phyloP scores from a whole-genome alignment of 2,797 vertebrate species.

The Smutsia gigantea region DNA sequence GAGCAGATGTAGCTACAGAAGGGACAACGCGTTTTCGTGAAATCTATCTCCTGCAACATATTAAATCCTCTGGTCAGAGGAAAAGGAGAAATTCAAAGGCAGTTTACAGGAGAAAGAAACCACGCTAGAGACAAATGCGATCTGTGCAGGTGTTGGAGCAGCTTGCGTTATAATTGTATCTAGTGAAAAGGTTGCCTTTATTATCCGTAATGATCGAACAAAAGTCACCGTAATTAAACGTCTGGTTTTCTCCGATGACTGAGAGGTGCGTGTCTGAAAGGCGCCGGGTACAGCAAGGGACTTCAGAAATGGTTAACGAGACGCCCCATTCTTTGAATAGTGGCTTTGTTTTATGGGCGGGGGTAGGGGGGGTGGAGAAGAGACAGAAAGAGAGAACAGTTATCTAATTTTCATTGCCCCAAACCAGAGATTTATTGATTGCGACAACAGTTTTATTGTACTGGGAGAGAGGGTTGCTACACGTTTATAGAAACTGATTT shows the following conservation, averaged over 20 bases:
- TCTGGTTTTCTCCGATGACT: conserved; percentile 76
- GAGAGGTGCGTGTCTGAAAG: conserved; percentile 75
- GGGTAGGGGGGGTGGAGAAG: not conserved
- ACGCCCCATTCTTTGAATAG: conserved; percentile 75
- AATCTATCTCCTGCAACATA: conserved; percentile 81
- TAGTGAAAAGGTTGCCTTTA: conserved; percentile 77
- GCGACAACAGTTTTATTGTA: conserved; percentile 78
- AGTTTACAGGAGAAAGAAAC: conserved; percentile 64
- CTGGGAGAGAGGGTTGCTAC: conserved; percentile 28
- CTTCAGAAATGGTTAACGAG: conserved; percentile 79
- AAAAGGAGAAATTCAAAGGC: conserved; percentile 73
- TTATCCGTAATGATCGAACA: conserved; percentile 75
- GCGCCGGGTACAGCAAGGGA: conserved; percentile 50
- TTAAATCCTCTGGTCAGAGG: conserved; percentile 79
- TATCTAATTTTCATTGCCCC: conserved; percentile 79
- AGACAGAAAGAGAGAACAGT: conserved; percentile 59
- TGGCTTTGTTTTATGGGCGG: conserved; percentile 71
- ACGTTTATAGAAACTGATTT: conserved; percentile 74
- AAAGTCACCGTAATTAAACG: conserved; percentile 80
- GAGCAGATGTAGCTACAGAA: conserved; percentile 87
- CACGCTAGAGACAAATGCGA: conserved; percentile 70
- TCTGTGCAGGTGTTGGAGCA: conserved; percentile 78
- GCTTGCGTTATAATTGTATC: conserved; percentile 79
- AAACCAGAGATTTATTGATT: conserved; percentile 77
- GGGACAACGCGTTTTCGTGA: conserved; percentile 82